Percentiles rank a stretch among this genome's conserved stretches.
phyloP scores from a whole-genome alignment of 37 sponge, comb jelly and placozoan species.

The Beroe ovata region DNA sequence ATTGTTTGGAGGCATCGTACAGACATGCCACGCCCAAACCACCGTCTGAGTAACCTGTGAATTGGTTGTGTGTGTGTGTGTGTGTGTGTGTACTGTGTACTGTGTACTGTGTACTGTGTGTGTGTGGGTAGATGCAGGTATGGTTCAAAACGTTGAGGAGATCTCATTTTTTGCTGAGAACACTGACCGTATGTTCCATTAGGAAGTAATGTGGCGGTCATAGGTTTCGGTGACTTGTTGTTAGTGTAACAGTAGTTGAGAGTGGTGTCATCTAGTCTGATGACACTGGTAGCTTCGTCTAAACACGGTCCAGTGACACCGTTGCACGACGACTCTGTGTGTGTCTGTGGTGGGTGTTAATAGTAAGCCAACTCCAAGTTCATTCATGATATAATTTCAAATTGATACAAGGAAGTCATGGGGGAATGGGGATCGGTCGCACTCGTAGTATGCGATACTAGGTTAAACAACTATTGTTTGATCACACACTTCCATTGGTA shows the following conservation, averaged over 20 bases:
- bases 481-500: no score
- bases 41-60: background rate
- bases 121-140: background rate
- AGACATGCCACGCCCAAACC: background rate
- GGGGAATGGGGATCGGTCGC: no score
- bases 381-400: no score
- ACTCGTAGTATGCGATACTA: no score
- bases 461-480: no score
- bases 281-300: constrained; percentile 16
- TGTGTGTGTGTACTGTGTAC: no score
- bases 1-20: background rate
- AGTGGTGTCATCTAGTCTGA: constrained; percentile 28
- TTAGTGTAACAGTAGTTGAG: constrained; percentile 46
- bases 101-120: background rate
- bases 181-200: constrained; percentile 9
- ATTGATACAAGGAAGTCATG: no score
- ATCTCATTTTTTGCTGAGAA: no score
- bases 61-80: no score
- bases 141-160: no score
- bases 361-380: no score
- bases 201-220: background rate
- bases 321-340: background rate
- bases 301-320: background rate
- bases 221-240: background rate
- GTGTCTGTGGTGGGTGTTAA: constrained; percentile 20